A percentile compares a stretch with the other conserved stretches of the same genome.
These are phyloP conservation scores for Proisotoma minuta DNA, from an alignment of 2,888 invertebrate genomes.

Conservation along the genomic window DNA sequence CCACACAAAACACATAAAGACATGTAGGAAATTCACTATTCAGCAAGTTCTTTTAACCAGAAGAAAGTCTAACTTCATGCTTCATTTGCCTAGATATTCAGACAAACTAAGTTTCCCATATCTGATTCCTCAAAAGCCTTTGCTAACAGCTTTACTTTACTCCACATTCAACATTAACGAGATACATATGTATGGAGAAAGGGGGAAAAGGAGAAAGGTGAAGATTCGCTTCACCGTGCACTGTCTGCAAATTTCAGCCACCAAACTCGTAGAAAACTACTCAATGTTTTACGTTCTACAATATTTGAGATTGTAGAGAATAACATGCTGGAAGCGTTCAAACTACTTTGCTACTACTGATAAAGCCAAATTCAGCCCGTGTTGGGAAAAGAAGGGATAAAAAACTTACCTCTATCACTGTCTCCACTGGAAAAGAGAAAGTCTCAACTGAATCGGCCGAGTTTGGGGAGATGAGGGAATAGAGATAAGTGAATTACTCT, in stretches of 20 bases:
- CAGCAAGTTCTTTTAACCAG: not conserved
- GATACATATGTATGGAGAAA: too few relatives aligned
- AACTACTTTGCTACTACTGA: not conserved
- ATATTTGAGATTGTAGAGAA: too few relatives aligned
- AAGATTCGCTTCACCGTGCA: not conserved
- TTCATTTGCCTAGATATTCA: conserved; percentile 7
- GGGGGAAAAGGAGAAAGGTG: not conserved
- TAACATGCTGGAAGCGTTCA: not conserved
- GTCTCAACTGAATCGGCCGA: not conserved
- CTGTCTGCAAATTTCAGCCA: not conserved
- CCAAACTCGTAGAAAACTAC: not conserved
- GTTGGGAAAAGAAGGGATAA: not conserved
- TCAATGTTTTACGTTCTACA: too few relatives aligned
- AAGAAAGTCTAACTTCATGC: conserved; percentile 2
- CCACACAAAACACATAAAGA: not conserved
- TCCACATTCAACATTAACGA: not conserved
- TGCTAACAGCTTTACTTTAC: not conserved
- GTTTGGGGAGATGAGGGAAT: conserved; percentile 7
- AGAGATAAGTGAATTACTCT: conserved; percentile 14
- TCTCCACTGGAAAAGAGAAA: not conserved
- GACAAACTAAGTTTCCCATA: not conserved
- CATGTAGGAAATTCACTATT: not conserved
- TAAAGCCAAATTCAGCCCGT: not conserved
- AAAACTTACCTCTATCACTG: not conserved
- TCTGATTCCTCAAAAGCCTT: conserved; percentile 8